Conservation (phyloP, 2,113 vertebrate genomes). For the Spea bombifrons region DNA sequence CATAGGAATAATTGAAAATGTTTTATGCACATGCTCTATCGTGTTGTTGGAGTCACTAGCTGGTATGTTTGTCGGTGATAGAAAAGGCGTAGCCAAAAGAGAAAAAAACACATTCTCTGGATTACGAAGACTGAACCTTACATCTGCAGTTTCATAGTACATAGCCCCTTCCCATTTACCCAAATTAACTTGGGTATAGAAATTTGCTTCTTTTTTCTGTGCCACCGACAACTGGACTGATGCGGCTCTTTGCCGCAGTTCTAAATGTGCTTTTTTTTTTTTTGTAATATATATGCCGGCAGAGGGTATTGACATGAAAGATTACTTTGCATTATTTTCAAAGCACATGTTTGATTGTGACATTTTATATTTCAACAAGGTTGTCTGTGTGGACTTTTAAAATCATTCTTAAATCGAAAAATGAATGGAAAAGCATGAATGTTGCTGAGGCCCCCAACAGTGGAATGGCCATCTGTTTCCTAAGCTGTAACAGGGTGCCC, state of each 20-base stretch:
- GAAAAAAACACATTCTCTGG: too few species aligned
- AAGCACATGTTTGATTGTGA: too few species aligned
- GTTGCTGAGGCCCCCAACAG: too few species aligned
- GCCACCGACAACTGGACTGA: not conserved
- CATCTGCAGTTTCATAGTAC: not conserved
- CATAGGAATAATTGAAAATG: not conserved
- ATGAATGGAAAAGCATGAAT: too few species aligned
- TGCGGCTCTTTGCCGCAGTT: not conserved
- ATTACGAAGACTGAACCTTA: not conserved
- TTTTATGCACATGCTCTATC: not conserved
- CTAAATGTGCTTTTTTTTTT: slow-evolving; percentile 1
- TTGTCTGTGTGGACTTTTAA: too few species aligned
- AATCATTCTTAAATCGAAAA: too few species aligned
- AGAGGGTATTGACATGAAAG: not conserved
- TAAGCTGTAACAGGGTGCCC: too few species aligned
- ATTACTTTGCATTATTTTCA: not conserved
- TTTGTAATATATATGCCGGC: not conserved
- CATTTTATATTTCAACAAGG: too few species aligned
- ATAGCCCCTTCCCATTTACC: not conserved
- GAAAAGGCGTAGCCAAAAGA: too few species aligned
- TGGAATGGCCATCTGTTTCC: too few species aligned
- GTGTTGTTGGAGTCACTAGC: not conserved
- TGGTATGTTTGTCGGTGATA: not conserved
- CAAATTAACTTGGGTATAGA: slow-evolving; percentile 12
- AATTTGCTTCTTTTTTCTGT: not conserved